Conservation (phyloP, 2,888 invertebrate species). For the Teleiodes luculella region DNA sequence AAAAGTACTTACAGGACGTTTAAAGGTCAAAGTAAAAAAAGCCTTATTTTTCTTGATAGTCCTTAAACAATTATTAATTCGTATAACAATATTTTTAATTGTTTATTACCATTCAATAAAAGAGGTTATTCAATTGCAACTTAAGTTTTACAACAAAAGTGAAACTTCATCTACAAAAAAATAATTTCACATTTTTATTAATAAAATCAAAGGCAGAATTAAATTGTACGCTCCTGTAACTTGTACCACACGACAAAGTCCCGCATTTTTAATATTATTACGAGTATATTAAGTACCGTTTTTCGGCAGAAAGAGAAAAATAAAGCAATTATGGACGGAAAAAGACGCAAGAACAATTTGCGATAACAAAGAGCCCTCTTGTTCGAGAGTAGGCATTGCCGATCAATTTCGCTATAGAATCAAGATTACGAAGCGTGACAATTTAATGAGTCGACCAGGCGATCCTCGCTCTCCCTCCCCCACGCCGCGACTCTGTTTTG, state of each 20-base stretch:
- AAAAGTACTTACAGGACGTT: too few species aligned
- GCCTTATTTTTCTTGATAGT: too few species aligned
- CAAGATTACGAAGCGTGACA: conserved; percentile 43
- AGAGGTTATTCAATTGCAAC: too few species aligned
- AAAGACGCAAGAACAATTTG: conserved; percentile 23
- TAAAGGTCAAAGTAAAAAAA: too few species aligned
- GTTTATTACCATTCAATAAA: too few species aligned
- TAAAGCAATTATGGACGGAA: conserved; percentile 21
- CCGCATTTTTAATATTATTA: conserved; percentile 17
- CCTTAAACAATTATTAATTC: too few species aligned
- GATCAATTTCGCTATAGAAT: conserved; percentile 28
- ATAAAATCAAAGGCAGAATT: not conserved
- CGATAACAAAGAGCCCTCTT: conserved; percentile 21
- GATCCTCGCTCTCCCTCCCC: conserved; percentile 12
- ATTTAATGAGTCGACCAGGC: conserved; percentile 42
- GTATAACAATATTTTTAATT: too few species aligned
- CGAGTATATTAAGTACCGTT: conserved; percentile 11
- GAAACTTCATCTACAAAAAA: too few species aligned
- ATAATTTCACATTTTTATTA: too few species aligned
- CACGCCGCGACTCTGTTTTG: conserved; percentile 8
- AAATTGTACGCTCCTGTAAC: not conserved
- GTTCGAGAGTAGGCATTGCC: conserved; percentile 19
- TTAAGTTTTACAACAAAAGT: too few species aligned
- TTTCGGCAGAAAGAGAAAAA: conserved; percentile 18
- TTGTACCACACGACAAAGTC: conserved; percentile 12